These are phyloP conservation scores for Scalopus aquaticus DNA, from an alignment of 2,113 vertebrate genomes.

Conservation along the genomic window DNA sequence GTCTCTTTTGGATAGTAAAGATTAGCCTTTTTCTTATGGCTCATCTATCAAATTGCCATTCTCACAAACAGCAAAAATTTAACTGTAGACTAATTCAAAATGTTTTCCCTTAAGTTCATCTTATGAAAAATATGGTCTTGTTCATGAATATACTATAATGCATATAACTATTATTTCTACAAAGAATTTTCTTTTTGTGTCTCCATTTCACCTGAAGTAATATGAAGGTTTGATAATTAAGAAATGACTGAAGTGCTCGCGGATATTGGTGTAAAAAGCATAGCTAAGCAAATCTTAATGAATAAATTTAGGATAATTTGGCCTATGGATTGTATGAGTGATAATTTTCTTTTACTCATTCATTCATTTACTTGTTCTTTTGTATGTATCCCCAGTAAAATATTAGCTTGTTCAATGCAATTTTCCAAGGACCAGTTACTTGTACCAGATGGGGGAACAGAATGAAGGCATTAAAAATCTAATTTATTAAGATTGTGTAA, in stretches of 20 bases:
- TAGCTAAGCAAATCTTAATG: neutral
- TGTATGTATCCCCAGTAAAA: neutral
- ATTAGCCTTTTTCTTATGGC: neutral
- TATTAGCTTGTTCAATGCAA: neutral
- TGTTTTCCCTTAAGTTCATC: neutral
- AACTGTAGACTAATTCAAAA: neutral
- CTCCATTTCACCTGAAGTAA: neutral
- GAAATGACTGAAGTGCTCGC: neutral
- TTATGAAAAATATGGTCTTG: neutral
- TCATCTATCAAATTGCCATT: neutral
- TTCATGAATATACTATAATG: neutral
- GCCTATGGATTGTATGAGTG: neutral
- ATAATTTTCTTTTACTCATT: neutral
- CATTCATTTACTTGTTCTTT: neutral
- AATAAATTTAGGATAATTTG: neutral
- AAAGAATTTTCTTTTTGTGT: neutral
- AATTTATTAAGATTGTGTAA: neutral
- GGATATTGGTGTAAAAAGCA: neutral
- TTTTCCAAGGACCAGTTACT: conserved; percentile 12
- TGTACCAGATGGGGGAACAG: neutral
- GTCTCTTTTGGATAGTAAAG: neutral
- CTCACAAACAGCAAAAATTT: neutral
- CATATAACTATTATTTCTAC: neutral
- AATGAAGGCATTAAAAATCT: neutral
- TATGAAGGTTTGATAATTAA: neutral